Percentiles rank a stretch among this genome's conserved stretches.
Conservation (phyloP, 2,797 vertebrate species). For the Myioborus miniatus region DNA sequence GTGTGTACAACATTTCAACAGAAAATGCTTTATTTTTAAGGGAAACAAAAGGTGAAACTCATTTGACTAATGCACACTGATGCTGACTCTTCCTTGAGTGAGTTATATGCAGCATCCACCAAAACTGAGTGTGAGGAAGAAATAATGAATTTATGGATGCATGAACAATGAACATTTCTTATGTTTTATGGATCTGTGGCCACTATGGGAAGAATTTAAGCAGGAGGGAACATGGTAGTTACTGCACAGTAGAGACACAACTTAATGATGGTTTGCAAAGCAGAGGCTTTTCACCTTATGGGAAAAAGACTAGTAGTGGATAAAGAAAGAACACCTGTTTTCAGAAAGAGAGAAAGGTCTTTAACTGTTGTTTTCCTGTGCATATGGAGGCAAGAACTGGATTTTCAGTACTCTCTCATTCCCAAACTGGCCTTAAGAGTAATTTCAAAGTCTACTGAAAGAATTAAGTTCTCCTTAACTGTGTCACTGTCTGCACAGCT, state of each 20-base stretch:
- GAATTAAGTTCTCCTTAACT: background rate
- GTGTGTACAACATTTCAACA: background rate
- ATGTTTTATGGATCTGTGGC: background rate
- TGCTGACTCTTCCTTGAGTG: background rate
- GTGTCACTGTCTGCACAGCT: background rate
- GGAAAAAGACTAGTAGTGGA: background rate
- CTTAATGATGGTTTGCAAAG: background rate
- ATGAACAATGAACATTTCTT: background rate
- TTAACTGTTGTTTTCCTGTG: background rate
- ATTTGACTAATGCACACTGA: background rate
- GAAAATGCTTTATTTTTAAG: background rate
- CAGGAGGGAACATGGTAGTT: background rate
- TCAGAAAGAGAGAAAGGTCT: background rate
- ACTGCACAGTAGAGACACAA: background rate
- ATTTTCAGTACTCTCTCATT: background rate
- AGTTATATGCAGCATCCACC: background rate
- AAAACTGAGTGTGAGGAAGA: background rate
- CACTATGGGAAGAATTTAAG: background rate
- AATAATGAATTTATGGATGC: background rate
- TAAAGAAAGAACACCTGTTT: background rate
- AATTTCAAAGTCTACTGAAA: background rate
- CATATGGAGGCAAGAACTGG: background rate
- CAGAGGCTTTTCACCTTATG: background rate
- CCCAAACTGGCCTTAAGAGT: background rate
- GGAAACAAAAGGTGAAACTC: background rate